These are phyloP conservation scores for Patella pellucida DNA, from an alignment of 2,888 invertebrate genomes.

Conservation along the genomic window DNA sequence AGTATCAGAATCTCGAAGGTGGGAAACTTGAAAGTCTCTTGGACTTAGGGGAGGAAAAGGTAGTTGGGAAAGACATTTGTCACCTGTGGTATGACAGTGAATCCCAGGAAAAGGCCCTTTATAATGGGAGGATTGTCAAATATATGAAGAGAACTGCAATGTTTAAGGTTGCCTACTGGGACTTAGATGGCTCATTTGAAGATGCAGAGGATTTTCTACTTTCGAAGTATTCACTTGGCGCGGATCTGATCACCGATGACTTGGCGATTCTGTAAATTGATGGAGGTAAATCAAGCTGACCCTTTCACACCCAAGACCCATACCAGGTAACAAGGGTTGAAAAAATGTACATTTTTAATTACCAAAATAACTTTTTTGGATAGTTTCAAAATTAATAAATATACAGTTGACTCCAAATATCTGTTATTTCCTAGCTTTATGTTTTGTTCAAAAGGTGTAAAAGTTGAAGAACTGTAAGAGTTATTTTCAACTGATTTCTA, in stretches of 20 bases:
- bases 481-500: no score
- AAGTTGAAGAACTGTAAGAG: no score
- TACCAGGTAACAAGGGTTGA: no score
- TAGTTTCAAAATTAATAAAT: no score
- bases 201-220: constrained; percentile 25
- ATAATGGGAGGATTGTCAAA: background rate
- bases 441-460: no score
- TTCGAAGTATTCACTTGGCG: constrained; percentile 20
- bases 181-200: constrained; percentile 14
- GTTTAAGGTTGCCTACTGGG: constrained; percentile 1
- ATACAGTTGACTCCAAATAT: no score
- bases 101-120: no score
- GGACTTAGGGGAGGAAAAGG: background rate
- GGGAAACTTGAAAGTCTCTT: constrained; percentile 6
- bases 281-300: background rate
- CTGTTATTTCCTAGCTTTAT: no score
- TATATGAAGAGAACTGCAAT: background rate
- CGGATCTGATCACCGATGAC: constrained; percentile 24
- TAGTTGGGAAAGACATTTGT: constrained; percentile 6
- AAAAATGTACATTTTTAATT: no score
- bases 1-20: background rate
- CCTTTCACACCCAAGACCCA: no score
- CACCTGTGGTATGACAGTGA: constrained; percentile 1
- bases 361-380: no score
- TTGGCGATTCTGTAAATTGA: constrained; percentile 12